Conservation (phyloP, 2,113 vertebrate species). For the Psilopogon haemacephalus region DNA sequence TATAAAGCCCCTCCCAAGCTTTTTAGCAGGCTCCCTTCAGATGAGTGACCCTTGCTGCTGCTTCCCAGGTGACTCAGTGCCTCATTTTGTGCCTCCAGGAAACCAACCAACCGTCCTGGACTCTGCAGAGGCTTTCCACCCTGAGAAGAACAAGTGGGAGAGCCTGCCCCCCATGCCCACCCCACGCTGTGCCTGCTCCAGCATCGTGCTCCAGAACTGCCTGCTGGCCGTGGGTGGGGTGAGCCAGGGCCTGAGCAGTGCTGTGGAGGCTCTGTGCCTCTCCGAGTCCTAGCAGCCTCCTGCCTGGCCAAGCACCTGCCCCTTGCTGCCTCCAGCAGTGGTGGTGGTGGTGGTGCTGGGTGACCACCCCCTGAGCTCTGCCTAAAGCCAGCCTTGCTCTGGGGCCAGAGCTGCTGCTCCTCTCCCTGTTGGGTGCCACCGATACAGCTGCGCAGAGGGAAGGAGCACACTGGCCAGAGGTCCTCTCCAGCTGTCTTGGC, state of each 20-base stretch:
- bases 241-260: conserved; percentile 89
- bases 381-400: background rate
- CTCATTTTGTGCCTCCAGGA: conserved; percentile 69
- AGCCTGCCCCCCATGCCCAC: conserved; percentile 86
- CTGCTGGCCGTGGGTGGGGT: conserved; percentile 93
- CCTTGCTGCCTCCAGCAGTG: background rate
- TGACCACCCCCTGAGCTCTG: background rate
- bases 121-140: conserved; percentile 90
- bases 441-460: accelerated
- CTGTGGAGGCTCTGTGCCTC: conserved; percentile 90
- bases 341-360: background rate
- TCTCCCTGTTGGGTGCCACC: background rate
- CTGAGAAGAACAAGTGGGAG: conserved; percentile 93
- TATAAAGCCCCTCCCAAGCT: too few species aligned
- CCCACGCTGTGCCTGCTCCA: conserved; percentile 92
- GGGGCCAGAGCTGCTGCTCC: background rate
- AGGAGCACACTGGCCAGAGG: background rate
- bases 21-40: too few species aligned
- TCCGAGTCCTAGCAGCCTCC: conserved; percentile 72
- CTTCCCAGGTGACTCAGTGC: background rate
- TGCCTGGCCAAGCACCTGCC: accelerated
- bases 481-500: background rate
- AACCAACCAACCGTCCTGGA: conserved; percentile 92
- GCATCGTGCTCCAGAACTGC: conserved; percentile 86
- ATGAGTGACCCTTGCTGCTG: background rate